phyloP scores from a whole-genome alignment of 23 tunicate species.

The Styela clava region DNA sequence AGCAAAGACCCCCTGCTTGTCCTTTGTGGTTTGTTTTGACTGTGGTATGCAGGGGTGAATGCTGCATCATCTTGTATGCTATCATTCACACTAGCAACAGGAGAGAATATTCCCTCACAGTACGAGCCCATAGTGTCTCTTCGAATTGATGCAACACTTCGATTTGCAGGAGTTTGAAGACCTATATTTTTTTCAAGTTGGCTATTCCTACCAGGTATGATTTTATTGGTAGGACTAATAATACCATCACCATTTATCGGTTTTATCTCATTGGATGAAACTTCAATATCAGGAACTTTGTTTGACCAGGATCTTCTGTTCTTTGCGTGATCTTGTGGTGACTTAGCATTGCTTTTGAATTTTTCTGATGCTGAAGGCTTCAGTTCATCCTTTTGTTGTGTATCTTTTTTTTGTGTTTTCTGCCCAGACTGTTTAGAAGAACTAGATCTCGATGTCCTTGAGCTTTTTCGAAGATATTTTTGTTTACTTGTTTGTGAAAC shows the following conservation, averaged over 20 bases:
- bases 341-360: slow-evolving; percentile 2
- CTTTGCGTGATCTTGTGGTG: background rate
- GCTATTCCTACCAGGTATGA: background rate
- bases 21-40: background rate
- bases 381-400: background rate
- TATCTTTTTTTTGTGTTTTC: background rate
- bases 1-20: background rate
- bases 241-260: background rate
- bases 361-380: background rate
- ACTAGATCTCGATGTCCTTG: slow-evolving; percentile 4
- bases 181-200: background rate
- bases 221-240: background rate
- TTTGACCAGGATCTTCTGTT: slow-evolving; percentile 14
- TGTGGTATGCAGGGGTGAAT: background rate
- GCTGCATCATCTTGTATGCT: background rate
- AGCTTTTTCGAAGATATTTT: background rate
- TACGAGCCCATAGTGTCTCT: slow-evolving; percentile 56
- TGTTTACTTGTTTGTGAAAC: slow-evolving; percentile 31
- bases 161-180: slow-evolving; percentile 6
- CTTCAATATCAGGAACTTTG: background rate
- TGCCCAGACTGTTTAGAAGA: background rate
- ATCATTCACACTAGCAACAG: slow-evolving; percentile 23
- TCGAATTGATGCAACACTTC: slow-evolving; percentile 14
- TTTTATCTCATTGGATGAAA: background rate
- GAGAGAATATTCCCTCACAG: slow-evolving; percentile 40